phyloP scores from a whole-genome alignment of 2,888 invertebrate species.

The Ochropleura leucogaster region DNA sequence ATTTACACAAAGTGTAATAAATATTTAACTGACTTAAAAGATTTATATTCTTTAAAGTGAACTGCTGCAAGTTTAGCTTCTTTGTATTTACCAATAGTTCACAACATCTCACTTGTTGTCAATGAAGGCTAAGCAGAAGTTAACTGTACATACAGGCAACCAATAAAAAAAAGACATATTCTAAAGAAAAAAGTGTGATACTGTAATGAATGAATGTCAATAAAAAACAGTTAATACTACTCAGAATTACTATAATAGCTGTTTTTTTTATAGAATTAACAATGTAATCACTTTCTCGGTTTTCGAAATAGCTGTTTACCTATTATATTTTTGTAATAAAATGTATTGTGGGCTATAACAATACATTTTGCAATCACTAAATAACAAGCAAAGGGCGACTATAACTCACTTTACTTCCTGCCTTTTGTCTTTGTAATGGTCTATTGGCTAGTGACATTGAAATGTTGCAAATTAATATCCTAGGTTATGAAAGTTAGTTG shows the following conservation, averaged over 20 bases:
- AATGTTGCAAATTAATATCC: neutral
- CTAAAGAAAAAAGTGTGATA: neutral
- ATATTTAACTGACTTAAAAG: neutral
- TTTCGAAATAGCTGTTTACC: neutral
- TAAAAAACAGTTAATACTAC: neutral
- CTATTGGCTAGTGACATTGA: neutral
- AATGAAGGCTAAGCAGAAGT: neutral
- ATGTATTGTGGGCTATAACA: conserved; percentile 11
- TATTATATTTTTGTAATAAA: conserved; percentile 7
- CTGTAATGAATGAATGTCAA: neutral
- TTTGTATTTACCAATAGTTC: neutral
- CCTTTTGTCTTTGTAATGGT: conserved; percentile 20
- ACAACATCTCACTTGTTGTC: neutral
- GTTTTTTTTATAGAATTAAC: neutral
- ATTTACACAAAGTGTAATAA: neutral
- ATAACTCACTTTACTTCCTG: conserved; percentile 26
- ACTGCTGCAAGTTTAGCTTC: neutral
- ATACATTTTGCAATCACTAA: conserved; percentile 37
- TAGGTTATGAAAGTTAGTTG: neutral
- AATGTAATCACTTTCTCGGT: neutral
- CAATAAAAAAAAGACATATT: neutral
- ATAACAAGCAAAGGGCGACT: conserved; percentile 3
- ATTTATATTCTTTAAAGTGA: neutral
- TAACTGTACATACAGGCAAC: too few relatives aligned
- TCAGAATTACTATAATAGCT: too few relatives aligned